phyloP scores from a whole-genome alignment of 2,888 invertebrate genomes.

The Epiperipatus broadwayi region DNA sequence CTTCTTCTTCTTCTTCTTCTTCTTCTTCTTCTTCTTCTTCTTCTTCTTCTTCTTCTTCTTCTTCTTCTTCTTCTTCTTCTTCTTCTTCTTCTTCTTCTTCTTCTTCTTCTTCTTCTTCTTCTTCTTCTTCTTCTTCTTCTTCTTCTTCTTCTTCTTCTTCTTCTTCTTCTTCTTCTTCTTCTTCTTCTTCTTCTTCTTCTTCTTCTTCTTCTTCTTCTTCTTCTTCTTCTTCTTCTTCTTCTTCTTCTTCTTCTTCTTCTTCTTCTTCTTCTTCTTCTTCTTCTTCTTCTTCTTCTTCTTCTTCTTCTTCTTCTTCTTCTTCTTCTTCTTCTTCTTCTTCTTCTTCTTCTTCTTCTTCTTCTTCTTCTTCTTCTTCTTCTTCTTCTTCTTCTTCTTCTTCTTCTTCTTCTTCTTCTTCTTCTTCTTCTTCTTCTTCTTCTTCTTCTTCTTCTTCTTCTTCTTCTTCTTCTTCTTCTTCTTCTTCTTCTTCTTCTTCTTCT shows the following conservation, averaged over 20 bases:
- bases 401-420: slow-evolving; percentile 3
- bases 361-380: slow-evolving; percentile 3
- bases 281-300: not conserved
- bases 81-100: slow-evolving; percentile 3
- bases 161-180: slow-evolving; percentile 3
- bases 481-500: slow-evolving; percentile 3
- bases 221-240: not conserved
- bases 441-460: slow-evolving; percentile 3
- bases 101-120: slow-evolving; percentile 3
- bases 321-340: slow-evolving; percentile 3
- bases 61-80: slow-evolving; percentile 3
- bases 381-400: slow-evolving; percentile 3
- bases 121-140: slow-evolving; percentile 3
- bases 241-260: not conserved
- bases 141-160: slow-evolving; percentile 3
- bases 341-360: slow-evolving; percentile 3
- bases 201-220: not conserved
- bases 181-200: too few relatives aligned
- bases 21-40: slow-evolving; percentile 3
- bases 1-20: slow-evolving; percentile 3
- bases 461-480: slow-evolving; percentile 3
- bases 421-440: slow-evolving; percentile 3
- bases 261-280: not conserved
- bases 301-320: slow-evolving; percentile 3
- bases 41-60: slow-evolving; percentile 3